Percentiles rank a stretch among this genome's conserved stretches.
These are phyloP conservation scores for Torymus tubicola DNA, from an alignment of 2,888 invertebrate genomes.

Conservation along the genomic window DNA sequence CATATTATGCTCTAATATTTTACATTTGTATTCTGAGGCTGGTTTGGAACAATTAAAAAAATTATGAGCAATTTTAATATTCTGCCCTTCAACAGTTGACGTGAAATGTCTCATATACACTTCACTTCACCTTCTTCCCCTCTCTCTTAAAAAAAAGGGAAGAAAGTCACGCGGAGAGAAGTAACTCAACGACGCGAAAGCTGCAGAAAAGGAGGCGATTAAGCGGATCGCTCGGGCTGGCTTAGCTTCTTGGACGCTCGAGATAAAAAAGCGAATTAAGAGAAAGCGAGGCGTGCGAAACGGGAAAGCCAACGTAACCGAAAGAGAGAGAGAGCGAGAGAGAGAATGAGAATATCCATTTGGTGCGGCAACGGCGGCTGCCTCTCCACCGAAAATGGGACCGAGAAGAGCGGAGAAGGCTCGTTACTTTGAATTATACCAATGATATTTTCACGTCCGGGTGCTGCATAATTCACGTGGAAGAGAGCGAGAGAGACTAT, in stretches of 20 bases:
- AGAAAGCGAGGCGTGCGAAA: neutral
- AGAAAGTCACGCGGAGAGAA: neutral
- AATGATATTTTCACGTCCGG: conserved; percentile 72
- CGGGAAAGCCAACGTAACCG: conserved; percentile 1
- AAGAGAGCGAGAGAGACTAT: neutral
- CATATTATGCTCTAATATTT: too few species aligned
- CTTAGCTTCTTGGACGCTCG: conserved; percentile 44
- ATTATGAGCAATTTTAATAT: too few species aligned
- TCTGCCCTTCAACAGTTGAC: too few species aligned
- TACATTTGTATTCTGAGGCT: too few species aligned
- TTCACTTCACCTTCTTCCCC: too few species aligned
- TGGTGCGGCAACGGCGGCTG: conserved; percentile 28
- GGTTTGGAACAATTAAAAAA: too few species aligned
- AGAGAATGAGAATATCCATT: conserved; percentile 38
- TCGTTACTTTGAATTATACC: conserved; percentile 75
- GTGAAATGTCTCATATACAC: too few species aligned
- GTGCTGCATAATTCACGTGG: conserved; percentile 72
- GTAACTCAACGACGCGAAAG: conserved; percentile 14
- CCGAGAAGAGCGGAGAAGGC: conserved; percentile 50
- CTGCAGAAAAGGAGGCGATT: conserved; percentile 54
- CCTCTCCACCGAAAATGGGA: conserved; percentile 33
- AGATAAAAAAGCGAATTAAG: conserved; percentile 58
- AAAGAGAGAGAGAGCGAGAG: conserved; percentile 31
- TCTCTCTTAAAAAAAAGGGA: neutral
- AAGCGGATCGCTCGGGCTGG: conserved; percentile 52